Percentiles rank a stretch among this genome's conserved stretches.
Evolutionary conservation across 2,888 invertebrate species (phyloP).

Genomic region (Sinelater perroti): DNA sequence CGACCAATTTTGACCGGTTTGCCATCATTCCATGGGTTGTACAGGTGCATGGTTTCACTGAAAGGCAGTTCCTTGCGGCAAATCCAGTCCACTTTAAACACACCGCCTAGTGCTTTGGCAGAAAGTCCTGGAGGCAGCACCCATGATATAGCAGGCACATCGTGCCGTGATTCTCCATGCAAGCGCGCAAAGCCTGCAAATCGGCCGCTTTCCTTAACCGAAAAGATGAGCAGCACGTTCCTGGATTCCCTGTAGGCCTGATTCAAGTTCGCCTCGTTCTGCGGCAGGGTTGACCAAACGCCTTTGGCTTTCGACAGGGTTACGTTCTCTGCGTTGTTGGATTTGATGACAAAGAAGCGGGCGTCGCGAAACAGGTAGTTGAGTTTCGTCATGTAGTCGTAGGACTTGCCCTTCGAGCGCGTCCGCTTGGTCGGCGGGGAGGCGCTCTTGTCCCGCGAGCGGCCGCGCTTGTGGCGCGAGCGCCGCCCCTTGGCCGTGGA

Average conservation of each 20-base stretch:
- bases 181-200: constrained; percentile 94
- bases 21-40: constrained; percentile 98
- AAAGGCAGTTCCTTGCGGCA: constrained; percentile 94
- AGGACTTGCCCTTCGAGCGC: constrained; percentile 69
- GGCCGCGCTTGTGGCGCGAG: constrained; percentile 66
- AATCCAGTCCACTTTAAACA: constrained; percentile 97
- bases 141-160: constrained; percentile 92
- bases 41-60: constrained; percentile 88
- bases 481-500: constrained; percentile 66
- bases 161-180: constrained; percentile 86
- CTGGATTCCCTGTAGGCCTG: constrained; percentile 92
- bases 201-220: constrained; percentile 97
- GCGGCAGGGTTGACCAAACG: constrained; percentile 97
- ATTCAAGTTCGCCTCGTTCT: constrained; percentile 95
- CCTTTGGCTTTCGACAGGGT: constrained; percentile 93
- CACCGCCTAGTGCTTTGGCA: constrained; percentile 92
- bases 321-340: constrained; percentile 97
- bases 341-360: constrained; percentile 95
- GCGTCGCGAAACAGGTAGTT: constrained; percentile 96
- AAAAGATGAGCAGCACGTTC: constrained; percentile 95
- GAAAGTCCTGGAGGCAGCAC: constrained; percentile 92
- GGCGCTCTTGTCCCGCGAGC: constrained; percentile 57
- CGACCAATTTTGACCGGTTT: constrained; percentile 99
- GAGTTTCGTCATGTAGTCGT: constrained; percentile 87
- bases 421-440: constrained; percentile 55